phyloP scores from a whole-genome alignment of 92 coral and sea anemone genomes.

The Heliopora coerulea region DNA sequence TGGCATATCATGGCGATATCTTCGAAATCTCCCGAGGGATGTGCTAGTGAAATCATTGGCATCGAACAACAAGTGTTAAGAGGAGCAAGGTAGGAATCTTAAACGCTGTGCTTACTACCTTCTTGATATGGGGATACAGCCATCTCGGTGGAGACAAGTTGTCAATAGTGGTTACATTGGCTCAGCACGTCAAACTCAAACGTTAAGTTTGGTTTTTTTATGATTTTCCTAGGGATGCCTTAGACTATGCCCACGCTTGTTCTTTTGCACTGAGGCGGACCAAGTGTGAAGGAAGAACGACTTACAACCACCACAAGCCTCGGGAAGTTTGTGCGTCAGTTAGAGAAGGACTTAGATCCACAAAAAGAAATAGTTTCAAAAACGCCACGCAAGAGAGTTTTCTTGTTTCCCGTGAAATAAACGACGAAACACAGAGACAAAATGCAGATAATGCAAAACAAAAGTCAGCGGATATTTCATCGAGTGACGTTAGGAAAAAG shows the following conservation, averaged over 20 bases:
- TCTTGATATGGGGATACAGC: no score
- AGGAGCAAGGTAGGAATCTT: slow-evolving; percentile 23
- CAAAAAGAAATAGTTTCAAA: background rate
- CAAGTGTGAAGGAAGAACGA: slow-evolving; percentile 2
- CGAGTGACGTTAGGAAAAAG: slow-evolving; percentile 9
- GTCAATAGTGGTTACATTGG: no score
- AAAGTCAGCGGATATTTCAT: background rate
- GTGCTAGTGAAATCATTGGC: slow-evolving; percentile 51
- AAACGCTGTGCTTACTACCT: no score
- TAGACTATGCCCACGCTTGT: slow-evolving; percentile 70
- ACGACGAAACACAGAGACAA: background rate
- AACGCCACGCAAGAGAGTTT: background rate
- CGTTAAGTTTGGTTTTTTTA: no score
- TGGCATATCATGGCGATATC: slow-evolving; percentile 64
- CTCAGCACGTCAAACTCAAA: no score
- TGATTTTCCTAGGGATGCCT: slow-evolving; percentile 45
- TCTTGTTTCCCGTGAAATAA: no score
- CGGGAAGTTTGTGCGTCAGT: slow-evolving; percentile 40
- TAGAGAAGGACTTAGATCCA: slow-evolving; percentile 50
- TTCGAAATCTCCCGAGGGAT: slow-evolving; percentile 55
- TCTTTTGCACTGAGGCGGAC: slow-evolving; percentile 40
- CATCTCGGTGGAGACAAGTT: no score
- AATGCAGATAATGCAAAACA: background rate
- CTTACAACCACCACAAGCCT: background rate
- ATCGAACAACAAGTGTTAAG: slow-evolving; percentile 60